These are phyloP conservation scores for Rotaria sp. DNA, from an alignment of 2,888 invertebrate species.

Conservation along the genomic window DNA sequence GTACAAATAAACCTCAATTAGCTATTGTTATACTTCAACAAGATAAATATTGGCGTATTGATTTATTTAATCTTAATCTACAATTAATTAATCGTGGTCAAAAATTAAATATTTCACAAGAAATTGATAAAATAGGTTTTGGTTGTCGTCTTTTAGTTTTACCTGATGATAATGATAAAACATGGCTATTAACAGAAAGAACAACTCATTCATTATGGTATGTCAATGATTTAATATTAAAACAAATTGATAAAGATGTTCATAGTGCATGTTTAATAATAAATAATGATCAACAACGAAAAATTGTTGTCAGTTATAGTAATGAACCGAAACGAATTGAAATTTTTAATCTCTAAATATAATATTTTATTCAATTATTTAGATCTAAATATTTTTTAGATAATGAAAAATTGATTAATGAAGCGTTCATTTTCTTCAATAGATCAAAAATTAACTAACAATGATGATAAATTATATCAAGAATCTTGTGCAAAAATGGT, in stretches of 20 bases:
- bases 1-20: neutral
- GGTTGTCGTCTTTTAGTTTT: neutral
- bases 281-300: neutral
- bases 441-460: neutral
- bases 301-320: neutral
- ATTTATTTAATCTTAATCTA: neutral
- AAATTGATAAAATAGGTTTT: neutral
- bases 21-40: neutral
- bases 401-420: neutral
- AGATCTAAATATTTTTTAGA: neutral
- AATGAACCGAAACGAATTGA: neutral
- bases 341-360: neutral
- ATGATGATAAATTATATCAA: neutral
- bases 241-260: neutral
- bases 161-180: neutral
- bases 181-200: neutral
- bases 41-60: neutral
- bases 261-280: neutral
- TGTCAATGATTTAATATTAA: neutral
- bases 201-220: neutral
- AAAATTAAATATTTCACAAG: neutral
- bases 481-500: neutral
- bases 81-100: neutral
- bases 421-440: neutral
- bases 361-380: neutral